These are phyloP conservation scores for Galendromus occidentalis DNA, from an alignment of 1,140 invertebrate species.

Conservation along the genomic window DNA sequence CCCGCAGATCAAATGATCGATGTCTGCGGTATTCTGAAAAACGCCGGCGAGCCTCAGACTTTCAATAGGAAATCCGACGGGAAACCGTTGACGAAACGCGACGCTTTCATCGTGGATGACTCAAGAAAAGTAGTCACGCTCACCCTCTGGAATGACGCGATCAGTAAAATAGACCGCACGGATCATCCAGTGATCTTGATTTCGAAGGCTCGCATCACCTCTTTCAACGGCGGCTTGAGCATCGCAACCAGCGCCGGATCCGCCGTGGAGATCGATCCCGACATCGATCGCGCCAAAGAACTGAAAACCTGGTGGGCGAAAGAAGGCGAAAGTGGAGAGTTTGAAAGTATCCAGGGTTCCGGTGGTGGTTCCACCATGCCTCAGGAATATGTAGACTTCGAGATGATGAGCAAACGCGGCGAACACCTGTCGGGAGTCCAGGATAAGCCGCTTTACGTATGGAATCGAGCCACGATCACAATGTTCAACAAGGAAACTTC, in stretches of 20 bases:
- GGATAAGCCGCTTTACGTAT: conserved; percentile 59
- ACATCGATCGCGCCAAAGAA: neutral
- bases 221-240: conserved; percentile 22
- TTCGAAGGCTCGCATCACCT: conserved; percentile 19
- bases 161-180: conserved; percentile 20
- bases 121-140: conserved; percentile 48
- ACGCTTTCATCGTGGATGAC: conserved; percentile 66
- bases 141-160: conserved; percentile 35
- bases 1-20: conserved; percentile 50
- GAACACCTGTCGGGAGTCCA: conserved; percentile 34
- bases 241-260: conserved; percentile 21
- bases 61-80: conserved; percentile 50
- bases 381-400: neutral
- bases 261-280: neutral
- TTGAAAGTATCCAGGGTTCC: conserved; percentile 20
- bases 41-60: conserved; percentile 43
- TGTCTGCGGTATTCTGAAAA: conserved; percentile 71
- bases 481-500: conserved; percentile 52
- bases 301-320: conserved; percentile 17
- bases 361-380: neutral
- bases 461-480: conserved; percentile 43
- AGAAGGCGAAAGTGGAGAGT: conserved; percentile 41
- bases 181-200: neutral
- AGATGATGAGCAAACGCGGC: conserved; percentile 10
- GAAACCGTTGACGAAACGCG: conserved; percentile 68